Conservation (phyloP, 2,888 invertebrate species). For the Eupsilia transversa region DNA sequence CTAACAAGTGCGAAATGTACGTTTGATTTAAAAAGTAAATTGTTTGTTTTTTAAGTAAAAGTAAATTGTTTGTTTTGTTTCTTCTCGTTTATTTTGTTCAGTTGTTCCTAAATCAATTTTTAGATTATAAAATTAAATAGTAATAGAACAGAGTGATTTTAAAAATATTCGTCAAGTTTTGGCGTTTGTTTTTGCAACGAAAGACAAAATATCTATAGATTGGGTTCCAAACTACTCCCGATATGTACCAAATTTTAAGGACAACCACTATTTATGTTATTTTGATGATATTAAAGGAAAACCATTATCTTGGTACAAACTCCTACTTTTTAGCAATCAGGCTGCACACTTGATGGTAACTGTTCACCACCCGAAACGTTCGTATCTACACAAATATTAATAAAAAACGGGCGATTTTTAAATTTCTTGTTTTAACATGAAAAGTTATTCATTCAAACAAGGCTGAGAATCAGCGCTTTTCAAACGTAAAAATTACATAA, state of each 20-base stretch:
- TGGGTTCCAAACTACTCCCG: not conserved
- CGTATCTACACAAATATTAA: too few species aligned
- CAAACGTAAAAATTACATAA: too few species aligned
- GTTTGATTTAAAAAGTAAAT: slow-evolving; percentile 36
- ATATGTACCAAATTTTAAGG: not conserved
- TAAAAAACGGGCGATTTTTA: too few species aligned
- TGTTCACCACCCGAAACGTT: too few species aligned
- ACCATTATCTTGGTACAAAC: too few species aligned
- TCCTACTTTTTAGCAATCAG: too few species aligned
- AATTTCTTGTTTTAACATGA: too few species aligned
- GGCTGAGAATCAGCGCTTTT: too few species aligned
- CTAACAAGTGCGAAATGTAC: slow-evolving; percentile 39
- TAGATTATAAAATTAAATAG: too few species aligned
- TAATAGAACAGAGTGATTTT: not conserved
- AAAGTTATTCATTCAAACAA: too few species aligned
- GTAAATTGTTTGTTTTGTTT: slow-evolving; percentile 28
- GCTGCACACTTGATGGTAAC: not conserved
- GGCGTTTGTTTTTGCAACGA: too few species aligned
- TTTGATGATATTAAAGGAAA: not conserved
- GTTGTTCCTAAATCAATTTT: not conserved
- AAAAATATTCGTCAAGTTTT: not conserved
- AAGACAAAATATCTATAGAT: not conserved
- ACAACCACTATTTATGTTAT: too few species aligned
- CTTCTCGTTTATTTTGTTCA: not conserved
- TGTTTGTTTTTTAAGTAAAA: slow-evolving; percentile 32